A percentile compares a stretch with the other conserved stretches of the same genome.
Evolutionary conservation across 2,797 vertebrate genomes (phyloP).

Genomic region (Podarcis lilfordi): DNA sequence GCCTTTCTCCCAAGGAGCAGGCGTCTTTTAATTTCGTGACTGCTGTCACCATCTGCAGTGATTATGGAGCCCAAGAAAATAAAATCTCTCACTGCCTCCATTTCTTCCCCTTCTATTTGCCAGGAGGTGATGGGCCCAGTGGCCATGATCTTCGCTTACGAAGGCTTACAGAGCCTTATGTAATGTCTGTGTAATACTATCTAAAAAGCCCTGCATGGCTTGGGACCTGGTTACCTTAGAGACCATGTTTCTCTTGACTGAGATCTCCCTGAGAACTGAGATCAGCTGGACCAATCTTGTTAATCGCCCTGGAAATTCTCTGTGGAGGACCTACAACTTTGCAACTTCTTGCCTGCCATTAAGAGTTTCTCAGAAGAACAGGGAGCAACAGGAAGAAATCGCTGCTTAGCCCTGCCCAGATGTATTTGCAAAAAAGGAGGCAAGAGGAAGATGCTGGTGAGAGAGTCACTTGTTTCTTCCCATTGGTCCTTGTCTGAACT

Average conservation of each 20-base stretch:
- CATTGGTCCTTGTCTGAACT: neutral
- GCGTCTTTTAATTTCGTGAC: too few relatives aligned
- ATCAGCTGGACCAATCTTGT: constrained; percentile 24
- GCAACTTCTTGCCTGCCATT: neutral
- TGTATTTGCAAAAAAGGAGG: neutral
- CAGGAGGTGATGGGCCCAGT: too few relatives aligned
- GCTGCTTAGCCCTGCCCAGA: neutral
- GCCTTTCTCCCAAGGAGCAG: too few relatives aligned
- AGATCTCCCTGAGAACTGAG: neutral
- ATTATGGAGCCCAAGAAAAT: too few relatives aligned
- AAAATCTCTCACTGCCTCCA: too few relatives aligned
- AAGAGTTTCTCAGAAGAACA: neutral
- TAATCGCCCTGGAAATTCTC: constrained; percentile 5
- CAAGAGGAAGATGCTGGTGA: neutral
- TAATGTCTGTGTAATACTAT: constrained; percentile 7
- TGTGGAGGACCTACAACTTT: neutral
- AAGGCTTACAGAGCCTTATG: neutral
- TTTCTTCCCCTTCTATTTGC: too few relatives aligned
- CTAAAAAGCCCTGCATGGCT: neutral
- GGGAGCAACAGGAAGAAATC: neutral
- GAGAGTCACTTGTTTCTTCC: neutral
- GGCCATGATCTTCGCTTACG: too few relatives aligned
- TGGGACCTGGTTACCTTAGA: constrained; percentile 21
- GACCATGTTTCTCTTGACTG: neutral
- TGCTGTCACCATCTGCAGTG: too few relatives aligned